Base-by-base conservation (phyloP, 1,140 invertebrate genomes). In the Eufriesea mexicana region DNA sequence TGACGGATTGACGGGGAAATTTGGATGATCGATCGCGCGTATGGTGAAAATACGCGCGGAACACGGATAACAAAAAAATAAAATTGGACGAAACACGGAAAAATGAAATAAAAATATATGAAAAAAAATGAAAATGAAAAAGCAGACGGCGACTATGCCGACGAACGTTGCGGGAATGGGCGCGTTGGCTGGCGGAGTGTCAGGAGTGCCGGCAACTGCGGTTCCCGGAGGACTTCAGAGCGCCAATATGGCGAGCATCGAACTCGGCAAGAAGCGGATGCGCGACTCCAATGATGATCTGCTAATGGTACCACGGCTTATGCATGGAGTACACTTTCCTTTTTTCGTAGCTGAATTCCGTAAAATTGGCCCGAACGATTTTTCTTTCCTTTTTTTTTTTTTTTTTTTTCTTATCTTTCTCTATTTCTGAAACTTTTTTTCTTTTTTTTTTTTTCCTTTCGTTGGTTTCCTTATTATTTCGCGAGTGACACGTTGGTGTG, bases 231-330 rank as follows among this genome's bases (percentile, higher is more conserved):
- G 94, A 93, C 95, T 96, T 91, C 95, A 95, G 93, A 94, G 93
- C 89, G 95, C 96, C 94, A 94, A 92, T 92, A 95, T 95, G 93
- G 94, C 94, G 91, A 91, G 93, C 91, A 95, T 96, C 93, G 96
- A 96, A 95, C 96, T 97, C 95, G 97, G 97, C 96, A 97, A 98
- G 97, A 98, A 98, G 96, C 96, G 96, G 95, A 95, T 96, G 95
- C 96, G 96, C 95, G 96, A 97, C 95, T 96, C 96, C 95, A 96
- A 96, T 95, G 97, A 97, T 95, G 97, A 98, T 96, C 95, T 98
- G 96, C 96, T 98, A 97, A 97, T 98, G 97, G 97, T 98, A 98
- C 97, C 96, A 95, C 95, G 94, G 96, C 96, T 96, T 95, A 94
- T 95, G 95, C 95, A 95, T 95, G 95, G 89, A 89, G 85, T 94